Conservation (phyloP, 2,888 invertebrate species). For the Spilosoma lubricipeda region DNA sequence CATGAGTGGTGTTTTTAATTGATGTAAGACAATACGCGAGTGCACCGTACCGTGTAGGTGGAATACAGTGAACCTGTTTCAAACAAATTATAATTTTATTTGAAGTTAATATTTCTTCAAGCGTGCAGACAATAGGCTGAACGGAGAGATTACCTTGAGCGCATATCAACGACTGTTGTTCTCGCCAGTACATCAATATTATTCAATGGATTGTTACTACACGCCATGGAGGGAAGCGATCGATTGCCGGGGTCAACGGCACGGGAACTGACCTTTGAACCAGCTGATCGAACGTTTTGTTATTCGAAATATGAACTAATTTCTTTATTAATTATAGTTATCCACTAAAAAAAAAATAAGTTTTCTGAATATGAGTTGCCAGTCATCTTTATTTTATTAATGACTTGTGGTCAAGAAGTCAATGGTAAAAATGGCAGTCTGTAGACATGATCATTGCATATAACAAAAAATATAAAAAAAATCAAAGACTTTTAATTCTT, state of each 20-base stretch:
- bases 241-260: conserved; percentile 82
- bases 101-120: conserved; percentile 23
- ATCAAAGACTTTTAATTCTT: no score
- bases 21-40: neutral
- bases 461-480: neutral
- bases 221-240: conserved; percentile 79
- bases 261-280: conserved; percentile 84
- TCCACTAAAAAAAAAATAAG: neutral
- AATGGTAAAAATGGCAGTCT: neutral
- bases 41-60: neutral
- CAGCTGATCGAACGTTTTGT: conserved; percentile 77
- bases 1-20: neutral
- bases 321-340: conserved; percentile 15
- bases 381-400: neutral
- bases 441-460: neutral
- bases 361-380: neutral
- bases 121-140: conserved; percentile 27
- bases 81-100: neutral
- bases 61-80: neutral
- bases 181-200: conserved; percentile 58
- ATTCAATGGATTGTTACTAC: conserved; percentile 75
- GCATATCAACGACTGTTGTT: conserved; percentile 39
- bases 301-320: conserved; percentile 47
- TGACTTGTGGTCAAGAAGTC: neutral
- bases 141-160: conserved; percentile 40